Base-by-base conservation (phyloP, 2,113 vertebrate species). In the Calidris pugnax region DNA sequence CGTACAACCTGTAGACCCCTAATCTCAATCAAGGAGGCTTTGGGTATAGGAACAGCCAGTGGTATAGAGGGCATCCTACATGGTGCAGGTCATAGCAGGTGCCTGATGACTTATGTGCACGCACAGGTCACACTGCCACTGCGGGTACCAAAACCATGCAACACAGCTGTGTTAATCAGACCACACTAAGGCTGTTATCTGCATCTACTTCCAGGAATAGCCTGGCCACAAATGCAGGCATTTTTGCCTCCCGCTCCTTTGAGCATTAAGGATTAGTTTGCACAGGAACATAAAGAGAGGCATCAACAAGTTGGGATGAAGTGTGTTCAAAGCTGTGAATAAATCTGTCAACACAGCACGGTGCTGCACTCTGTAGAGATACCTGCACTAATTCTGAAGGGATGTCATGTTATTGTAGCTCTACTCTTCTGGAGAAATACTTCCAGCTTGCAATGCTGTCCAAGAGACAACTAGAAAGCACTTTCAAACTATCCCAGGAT, bases 401-500 rank as follows among this genome's bases (percentile, higher is more conserved):
- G 77, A 77, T 92, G 88, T 77, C 86, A 86, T 43, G 79, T 73
- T 76, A 90, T 53, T 90, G 85, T 80, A 93, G 59, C 22, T 33
- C 68, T 59, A 4, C 50, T 95, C 67, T 86, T 45, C 79, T 0
- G 10, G 59, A 93, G 72, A 92, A 96, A 93, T 93, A 95, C 75
- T 86, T 92, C 45, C 63, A 88, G 69, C 62, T 45, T 74, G 67
- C 72, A 93, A 5, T 41, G 55, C 75, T 85, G 82, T 79, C 88
- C 79, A 88, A 90, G 28, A 57, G 30, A 64, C 75, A 94, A 83
- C 88, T 55, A 84, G 92, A 92, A 90, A 93, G 85, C 90, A 95
- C 83, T 95, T 94, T 90, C 79, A 95, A 69, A 92, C 64, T 48
- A 74, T 86, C 79, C 83, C 92, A 90, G 76, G 63, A 69, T 88